Evolutionary conservation across 2,888 invertebrate genomes (phyloP).

Genomic region (Scotopteryx bipunctaria): DNA sequence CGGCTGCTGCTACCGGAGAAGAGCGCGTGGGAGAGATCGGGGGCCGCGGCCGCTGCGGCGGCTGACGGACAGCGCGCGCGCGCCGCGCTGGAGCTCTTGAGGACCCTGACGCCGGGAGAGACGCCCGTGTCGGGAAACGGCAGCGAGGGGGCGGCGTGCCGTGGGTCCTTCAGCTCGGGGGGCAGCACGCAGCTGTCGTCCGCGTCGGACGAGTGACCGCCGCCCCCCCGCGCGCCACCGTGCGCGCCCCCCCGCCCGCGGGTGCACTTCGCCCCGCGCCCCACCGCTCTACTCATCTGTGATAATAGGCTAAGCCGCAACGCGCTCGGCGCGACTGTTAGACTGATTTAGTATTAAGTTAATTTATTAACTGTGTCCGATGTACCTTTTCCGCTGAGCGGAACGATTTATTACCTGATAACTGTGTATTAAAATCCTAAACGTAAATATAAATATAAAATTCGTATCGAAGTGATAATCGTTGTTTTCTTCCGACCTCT

Average conservation of each 20-base stretch:
- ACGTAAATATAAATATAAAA: constrained; percentile 57
- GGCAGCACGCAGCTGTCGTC: constrained; percentile 85
- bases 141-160: constrained; percentile 79
- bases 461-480: constrained; percentile 65
- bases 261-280: constrained; percentile 71
- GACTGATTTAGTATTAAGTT: constrained; percentile 81
- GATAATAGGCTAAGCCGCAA: constrained; percentile 79
- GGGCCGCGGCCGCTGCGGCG: constrained; percentile 81
- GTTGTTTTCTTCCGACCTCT: constrained; percentile 57
- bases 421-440: constrained; percentile 57
- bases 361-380: constrained; percentile 77
- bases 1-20: constrained; percentile 69
- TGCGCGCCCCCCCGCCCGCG: constrained; percentile 48
- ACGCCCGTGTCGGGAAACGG: constrained; percentile 65
- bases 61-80: constrained; percentile 80
- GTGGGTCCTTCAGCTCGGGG: constrained; percentile 86
- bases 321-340: constrained; percentile 80
- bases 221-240: constrained; percentile 52
- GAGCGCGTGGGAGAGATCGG: constrained; percentile 80
- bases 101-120: constrained; percentile 71
- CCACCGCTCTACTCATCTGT: constrained; percentile 83
- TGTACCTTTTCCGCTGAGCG: constrained; percentile 82
- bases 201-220: constrained; percentile 84
- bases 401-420: constrained; percentile 77
- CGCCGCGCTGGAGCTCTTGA: constrained; percentile 69